Percentiles rank a stretch among this genome's conserved stretches.
These are phyloP conservation scores for Heterohyrax brucei DNA, from an alignment of 2,797 vertebrate species.

Conservation along the genomic window DNA sequence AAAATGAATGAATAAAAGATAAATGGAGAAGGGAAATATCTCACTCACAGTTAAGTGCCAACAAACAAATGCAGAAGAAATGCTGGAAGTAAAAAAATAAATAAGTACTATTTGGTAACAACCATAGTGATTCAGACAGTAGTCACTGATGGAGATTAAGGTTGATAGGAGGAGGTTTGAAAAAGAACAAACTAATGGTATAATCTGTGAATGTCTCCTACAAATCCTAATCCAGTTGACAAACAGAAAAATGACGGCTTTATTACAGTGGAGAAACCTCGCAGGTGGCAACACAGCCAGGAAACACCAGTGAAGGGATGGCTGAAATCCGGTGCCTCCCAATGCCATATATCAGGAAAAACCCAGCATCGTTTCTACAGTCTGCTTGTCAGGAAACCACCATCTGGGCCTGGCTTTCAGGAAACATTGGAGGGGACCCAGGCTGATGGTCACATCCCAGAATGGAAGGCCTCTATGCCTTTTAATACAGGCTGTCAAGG, in stretches of 20 bases:
- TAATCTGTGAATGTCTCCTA: background rate
- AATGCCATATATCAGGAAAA: too few relatives aligned
- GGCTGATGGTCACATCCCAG: too few relatives aligned
- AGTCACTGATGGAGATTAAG: background rate
- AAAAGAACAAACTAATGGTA: background rate
- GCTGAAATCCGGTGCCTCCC: background rate
- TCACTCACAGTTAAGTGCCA: background rate
- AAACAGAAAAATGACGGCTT: background rate
- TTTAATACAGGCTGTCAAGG: background rate
- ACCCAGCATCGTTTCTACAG: too few relatives aligned
- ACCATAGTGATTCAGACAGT: background rate
- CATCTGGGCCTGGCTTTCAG: background rate
- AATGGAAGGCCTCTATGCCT: background rate
- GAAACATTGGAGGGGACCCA: background rate
- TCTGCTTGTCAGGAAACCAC: too few relatives aligned
- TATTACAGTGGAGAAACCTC: background rate
- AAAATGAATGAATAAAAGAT: background rate
- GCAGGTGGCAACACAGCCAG: background rate
- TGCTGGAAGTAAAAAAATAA: background rate
- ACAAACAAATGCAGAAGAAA: background rate
- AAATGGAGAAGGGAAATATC: background rate
- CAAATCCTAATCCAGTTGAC: background rate
- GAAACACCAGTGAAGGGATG: accelerated
- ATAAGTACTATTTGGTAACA: background rate
- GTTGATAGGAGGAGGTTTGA: background rate